Conservation (phyloP, 2,888 invertebrate species). For the Hipparchia sbordonii region DNA sequence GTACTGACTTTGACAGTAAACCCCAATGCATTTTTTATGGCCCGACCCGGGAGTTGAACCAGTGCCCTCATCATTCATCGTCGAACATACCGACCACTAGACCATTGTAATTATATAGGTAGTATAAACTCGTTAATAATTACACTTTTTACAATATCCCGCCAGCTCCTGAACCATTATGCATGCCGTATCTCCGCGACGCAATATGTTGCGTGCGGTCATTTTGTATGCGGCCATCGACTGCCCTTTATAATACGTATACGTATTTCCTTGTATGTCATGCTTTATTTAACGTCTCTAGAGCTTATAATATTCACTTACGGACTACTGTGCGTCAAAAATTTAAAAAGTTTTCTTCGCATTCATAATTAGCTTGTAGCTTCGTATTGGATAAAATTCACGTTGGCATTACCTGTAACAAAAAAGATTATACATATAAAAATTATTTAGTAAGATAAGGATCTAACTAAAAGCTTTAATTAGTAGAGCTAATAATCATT, state of each 20-base stretch:
- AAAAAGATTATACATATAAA: background rate
- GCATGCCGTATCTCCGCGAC: conserved; percentile 30
- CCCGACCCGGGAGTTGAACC: too few species aligned
- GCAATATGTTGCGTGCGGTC: conserved; percentile 34
- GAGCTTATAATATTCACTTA: conserved; percentile 11
- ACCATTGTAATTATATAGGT: too few species aligned
- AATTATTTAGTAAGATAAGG: too few species aligned
- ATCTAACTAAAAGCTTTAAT: background rate
- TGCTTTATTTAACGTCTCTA: conserved; percentile 29
- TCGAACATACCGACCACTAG: too few species aligned
- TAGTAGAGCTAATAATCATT: conserved; percentile 11
- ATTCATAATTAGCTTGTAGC: background rate
- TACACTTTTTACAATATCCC: too few species aligned
- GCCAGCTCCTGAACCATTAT: conserved; percentile 10
- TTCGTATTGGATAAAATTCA: background rate
- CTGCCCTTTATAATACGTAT: conserved; percentile 32
- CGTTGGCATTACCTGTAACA: conserved; percentile 13
- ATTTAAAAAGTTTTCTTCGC: background rate
- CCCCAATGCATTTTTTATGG: too few species aligned
- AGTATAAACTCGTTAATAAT: too few species aligned
- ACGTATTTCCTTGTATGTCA: conserved; percentile 27
- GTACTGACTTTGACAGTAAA: too few species aligned
- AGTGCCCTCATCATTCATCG: too few species aligned
- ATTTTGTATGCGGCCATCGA: conserved; percentile 30
- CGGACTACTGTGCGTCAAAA: background rate